Evolutionary conservation across 2,113 vertebrate species (phyloP).

Genomic region (Amblyopsis rosae): DNA sequence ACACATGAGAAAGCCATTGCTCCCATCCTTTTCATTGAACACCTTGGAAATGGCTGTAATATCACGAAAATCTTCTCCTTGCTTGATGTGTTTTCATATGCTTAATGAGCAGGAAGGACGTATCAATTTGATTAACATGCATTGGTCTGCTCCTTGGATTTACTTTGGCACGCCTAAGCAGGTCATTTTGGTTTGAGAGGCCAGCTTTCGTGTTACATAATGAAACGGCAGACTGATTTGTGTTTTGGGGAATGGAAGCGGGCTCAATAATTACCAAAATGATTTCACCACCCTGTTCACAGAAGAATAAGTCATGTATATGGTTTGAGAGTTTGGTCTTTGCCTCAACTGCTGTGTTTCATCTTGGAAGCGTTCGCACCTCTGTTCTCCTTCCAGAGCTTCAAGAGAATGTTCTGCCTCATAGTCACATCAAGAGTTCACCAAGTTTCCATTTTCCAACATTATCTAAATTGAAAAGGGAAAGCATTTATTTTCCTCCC

Average conservation of each 20-base stretch:
- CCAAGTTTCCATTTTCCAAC: conserved; percentile 20
- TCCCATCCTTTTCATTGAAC: conserved; percentile 28
- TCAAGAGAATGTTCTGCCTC: conserved; percentile 6
- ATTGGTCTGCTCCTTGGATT: conserved; percentile 30
- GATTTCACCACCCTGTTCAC: conserved; percentile 31
- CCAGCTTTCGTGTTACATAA: conserved; percentile 43
- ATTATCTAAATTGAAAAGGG: conserved; percentile 14
- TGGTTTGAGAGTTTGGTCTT: conserved; percentile 40
- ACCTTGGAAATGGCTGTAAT: conserved; percentile 36
- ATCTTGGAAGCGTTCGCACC: conserved; percentile 37
- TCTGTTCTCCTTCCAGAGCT: conserved; percentile 44
- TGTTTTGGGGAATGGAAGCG: conserved; percentile 44
- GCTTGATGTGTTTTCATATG: conserved; percentile 30
- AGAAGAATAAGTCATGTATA: conserved; percentile 24
- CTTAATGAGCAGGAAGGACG: conserved; percentile 37
- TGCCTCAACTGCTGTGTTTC: conserved; percentile 29
- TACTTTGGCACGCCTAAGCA: neutral
- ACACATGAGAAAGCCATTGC: conserved; percentile 17
- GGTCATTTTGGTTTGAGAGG: conserved; percentile 32
- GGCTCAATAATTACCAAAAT: conserved; percentile 32
- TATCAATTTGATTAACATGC: conserved; percentile 44
- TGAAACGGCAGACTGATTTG: conserved; percentile 28
- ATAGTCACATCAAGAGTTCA: conserved; percentile 24
- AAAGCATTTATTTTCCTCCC: conserved; percentile 9
- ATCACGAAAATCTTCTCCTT: conserved; percentile 19